Percentiles rank a stretch among this genome's conserved stretches.
Conservation (phyloP, 64 coral and sea anemone species). For the Montipora sp. region DNA sequence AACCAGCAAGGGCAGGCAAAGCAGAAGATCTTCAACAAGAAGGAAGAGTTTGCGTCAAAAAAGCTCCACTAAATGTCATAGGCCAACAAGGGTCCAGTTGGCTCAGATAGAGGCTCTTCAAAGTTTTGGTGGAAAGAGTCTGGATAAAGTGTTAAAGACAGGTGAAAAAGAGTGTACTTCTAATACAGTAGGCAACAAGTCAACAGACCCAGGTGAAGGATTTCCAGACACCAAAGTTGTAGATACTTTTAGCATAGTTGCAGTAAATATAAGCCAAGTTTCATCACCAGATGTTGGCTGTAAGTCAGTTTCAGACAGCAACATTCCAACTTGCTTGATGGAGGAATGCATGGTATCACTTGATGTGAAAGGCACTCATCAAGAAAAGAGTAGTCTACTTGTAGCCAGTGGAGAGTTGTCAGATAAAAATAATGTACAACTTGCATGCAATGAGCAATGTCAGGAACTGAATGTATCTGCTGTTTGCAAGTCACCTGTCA, state of each 20-base stretch:
- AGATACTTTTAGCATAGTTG: neutral
- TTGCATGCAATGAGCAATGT: neutral
- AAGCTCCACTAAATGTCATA: slow-evolving; percentile 30
- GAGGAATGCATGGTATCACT: neutral
- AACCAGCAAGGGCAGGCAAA: slow-evolving; percentile 50
- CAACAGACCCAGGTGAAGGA: neutral
- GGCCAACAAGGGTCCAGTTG: slow-evolving; percentile 42
- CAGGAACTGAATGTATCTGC: neutral
- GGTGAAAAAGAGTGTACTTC: neutral
- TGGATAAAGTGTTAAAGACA: neutral
- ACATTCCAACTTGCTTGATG: neutral
- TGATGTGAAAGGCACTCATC: neutral
- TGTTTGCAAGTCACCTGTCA: neutral
- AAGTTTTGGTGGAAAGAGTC: slow-evolving; percentile 17
- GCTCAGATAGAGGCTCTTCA: slow-evolving; percentile 47
- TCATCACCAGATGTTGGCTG: neutral
- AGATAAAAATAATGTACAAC: neutral
- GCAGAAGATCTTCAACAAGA: slow-evolving; percentile 4
- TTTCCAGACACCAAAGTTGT: neutral
- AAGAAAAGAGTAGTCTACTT: neutral
- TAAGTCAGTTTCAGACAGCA: neutral
- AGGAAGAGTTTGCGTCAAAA: slow-evolving; percentile 13
- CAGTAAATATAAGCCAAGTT: neutral
- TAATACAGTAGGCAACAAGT: neutral
- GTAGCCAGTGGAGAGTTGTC: neutral